Conservation (phyloP, 2,888 invertebrate species). For the Acrobasis consociella region DNA sequence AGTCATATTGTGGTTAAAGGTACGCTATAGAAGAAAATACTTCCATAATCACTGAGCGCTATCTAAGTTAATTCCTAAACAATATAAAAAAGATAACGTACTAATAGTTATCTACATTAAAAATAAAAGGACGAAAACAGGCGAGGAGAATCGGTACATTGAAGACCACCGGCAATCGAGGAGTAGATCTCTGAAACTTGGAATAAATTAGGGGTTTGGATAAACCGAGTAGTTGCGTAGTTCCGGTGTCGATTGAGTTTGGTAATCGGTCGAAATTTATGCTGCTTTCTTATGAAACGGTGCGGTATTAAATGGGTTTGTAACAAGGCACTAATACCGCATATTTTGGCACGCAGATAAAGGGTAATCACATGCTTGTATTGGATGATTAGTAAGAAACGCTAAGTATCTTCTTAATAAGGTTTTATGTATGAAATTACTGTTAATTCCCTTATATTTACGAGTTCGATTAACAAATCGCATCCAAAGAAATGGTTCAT, state of each 20-base stretch:
- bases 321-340: conserved; percentile 27
- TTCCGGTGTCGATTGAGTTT: conserved; percentile 55
- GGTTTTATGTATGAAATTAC: conserved; percentile 10
- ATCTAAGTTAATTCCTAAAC: not conserved
- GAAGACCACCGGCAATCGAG: conserved; percentile 55
- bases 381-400: conserved; percentile 13
- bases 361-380: conserved; percentile 29
- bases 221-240: conserved; percentile 53
- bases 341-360: conserved; percentile 30
- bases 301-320: conserved; percentile 27
- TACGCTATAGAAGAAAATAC: too few relatives aligned
- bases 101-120: not conserved
- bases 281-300: conserved; percentile 41
- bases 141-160: not conserved
- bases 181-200: conserved; percentile 44
- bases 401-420: conserved; percentile 5
- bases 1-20: too few relatives aligned
- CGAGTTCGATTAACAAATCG: conserved; percentile 1
- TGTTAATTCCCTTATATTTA: not conserved
- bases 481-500: not conserved
- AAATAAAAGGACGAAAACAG: conserved; percentile 10
- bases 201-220: conserved; percentile 58
- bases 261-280: conserved; percentile 42
- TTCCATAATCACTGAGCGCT: too few relatives aligned
- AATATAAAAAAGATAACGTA: not conserved